Percentiles rank a stretch among this genome's conserved stretches.
These are phyloP conservation scores for Drosophila mayaguana DNA, from an alignment of 2,888 invertebrate species.

Conservation along the genomic window DNA sequence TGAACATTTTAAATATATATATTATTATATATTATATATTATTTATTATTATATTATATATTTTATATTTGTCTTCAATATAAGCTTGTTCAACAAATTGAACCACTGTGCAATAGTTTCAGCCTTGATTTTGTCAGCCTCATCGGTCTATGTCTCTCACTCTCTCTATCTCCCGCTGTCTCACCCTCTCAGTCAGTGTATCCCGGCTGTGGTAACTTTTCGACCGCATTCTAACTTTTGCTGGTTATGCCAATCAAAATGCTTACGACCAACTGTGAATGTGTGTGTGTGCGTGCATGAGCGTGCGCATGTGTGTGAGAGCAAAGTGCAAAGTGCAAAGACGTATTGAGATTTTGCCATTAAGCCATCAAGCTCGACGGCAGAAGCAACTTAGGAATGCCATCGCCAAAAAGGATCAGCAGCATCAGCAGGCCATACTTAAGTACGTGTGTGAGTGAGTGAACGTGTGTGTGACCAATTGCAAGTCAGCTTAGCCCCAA, in stretches of 20 bases:
- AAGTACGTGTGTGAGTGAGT: too few species aligned
- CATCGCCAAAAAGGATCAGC: constrained; percentile 66
- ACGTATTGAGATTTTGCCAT: constrained; percentile 65
- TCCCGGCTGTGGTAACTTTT: constrained; percentile 40
- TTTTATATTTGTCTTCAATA: neutral
- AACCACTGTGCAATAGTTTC: constrained; percentile 9
- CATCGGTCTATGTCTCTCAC: constrained; percentile 1
- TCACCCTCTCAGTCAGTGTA: neutral
- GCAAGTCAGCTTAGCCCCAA: constrained; percentile 57
- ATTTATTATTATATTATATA: neutral
- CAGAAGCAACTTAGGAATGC: constrained; percentile 52
- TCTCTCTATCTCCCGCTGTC: neutral
- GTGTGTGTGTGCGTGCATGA: neutral
- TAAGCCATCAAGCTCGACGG: constrained; percentile 61
- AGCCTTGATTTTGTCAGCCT: constrained; percentile 29
- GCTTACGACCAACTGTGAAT: constrained; percentile 15
- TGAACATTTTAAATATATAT: too few species aligned
- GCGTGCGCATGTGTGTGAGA: constrained; percentile 19
- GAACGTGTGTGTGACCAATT: constrained; percentile 20
- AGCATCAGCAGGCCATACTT: constrained; percentile 55
- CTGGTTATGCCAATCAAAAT: constrained; percentile 61
- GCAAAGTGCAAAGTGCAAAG: constrained; percentile 63
- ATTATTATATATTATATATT: too few species aligned
- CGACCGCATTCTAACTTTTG: constrained; percentile 53
- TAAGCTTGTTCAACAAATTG: neutral